Percentiles rank a stretch among this genome's conserved stretches.
phyloP scores from a whole-genome alignment of 2,797 vertebrate species.

The Bovichtus diacanthus region DNA sequence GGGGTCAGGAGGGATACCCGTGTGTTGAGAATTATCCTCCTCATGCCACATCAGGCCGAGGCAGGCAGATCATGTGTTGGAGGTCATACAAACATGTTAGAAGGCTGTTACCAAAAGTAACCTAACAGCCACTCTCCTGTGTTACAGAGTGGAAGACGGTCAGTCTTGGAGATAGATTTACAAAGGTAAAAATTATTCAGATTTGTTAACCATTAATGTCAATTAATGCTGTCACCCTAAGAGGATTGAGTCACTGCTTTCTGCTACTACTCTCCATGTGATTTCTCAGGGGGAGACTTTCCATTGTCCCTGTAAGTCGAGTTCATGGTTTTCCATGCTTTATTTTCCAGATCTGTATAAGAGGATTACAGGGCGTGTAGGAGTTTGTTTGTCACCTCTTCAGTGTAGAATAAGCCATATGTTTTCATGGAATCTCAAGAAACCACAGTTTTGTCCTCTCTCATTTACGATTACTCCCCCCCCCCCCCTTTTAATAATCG shows the following conservation, averaged over 20 bases:
- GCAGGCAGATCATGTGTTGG: slow-evolving; percentile 53
- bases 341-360: slow-evolving; percentile 61
- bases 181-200: neutral
- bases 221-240: slow-evolving; percentile 1
- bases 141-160: neutral
- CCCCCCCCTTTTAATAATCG: neutral
- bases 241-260: neutral
- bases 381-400: slow-evolving; percentile 57
- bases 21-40: slow-evolving; percentile 57
- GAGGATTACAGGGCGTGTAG: slow-evolving; percentile 59
- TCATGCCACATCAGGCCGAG: slow-evolving; percentile 49
- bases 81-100: neutral
- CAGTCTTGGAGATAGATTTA: neutral
- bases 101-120: neutral
- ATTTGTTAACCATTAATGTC: neutral
- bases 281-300: slow-evolving; percentile 49
- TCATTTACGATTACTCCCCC: neutral
- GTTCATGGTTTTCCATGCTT: slow-evolving; percentile 31
- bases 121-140: neutral
- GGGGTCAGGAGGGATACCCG: slow-evolving; percentile 35
- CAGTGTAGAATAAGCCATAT: slow-evolving; percentile 6
- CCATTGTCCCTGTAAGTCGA: slow-evolving; percentile 46
- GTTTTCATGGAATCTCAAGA: slow-evolving; percentile 6
- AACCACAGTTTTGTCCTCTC: neutral
- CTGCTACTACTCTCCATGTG: slow-evolving; percentile 33